Evolutionary conservation across 2,113 vertebrate species (phyloP).

Genomic region (Bagarius yarrelli): DNA sequence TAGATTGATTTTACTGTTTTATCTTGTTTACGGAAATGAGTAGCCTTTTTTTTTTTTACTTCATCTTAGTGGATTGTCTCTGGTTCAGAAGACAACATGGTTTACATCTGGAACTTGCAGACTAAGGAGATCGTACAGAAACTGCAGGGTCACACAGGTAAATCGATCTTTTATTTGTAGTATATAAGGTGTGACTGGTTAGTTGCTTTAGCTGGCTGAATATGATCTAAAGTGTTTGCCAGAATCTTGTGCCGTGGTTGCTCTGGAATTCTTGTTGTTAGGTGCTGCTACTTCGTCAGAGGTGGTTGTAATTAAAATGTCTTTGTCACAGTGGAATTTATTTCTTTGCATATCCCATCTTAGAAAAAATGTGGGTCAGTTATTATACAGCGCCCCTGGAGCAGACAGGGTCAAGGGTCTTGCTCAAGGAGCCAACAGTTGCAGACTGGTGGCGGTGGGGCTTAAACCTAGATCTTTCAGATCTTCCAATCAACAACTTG

Average conservation of each 20-base stretch:
- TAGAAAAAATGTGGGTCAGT: no score
- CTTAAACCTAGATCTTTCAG: no score
- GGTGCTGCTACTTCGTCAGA: not conserved
- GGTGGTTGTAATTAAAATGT: no score
- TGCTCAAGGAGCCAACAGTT: no score
- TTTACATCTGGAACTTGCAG: conserved; percentile 99
- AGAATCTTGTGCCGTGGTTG: not conserved
- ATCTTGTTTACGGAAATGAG: not conserved
- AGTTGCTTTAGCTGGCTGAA: not conserved
- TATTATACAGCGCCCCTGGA: no score
- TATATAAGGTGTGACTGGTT: not conserved
- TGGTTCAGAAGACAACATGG: conserved; percentile 96
- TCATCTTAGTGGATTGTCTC: conserved; percentile 92
- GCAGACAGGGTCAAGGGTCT: no score
- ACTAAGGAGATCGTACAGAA: conserved; percentile 99
- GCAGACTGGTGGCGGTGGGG: no score
- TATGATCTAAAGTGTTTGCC: not conserved
- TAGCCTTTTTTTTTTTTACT: no score
- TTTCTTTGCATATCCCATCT: no score
- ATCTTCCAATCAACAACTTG: no score
- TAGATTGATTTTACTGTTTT: not conserved
- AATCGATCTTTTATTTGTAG: not conserved
- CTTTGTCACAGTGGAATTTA: no score
- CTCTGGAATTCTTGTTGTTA: not conserved
- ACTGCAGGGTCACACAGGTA: conserved; percentile 96